A percentile compares a stretch with the other conserved stretches of the same genome.
phyloP scores from a whole-genome alignment of 2,113 vertebrate genomes.

The Cyprinodon brontotheroides region DNA sequence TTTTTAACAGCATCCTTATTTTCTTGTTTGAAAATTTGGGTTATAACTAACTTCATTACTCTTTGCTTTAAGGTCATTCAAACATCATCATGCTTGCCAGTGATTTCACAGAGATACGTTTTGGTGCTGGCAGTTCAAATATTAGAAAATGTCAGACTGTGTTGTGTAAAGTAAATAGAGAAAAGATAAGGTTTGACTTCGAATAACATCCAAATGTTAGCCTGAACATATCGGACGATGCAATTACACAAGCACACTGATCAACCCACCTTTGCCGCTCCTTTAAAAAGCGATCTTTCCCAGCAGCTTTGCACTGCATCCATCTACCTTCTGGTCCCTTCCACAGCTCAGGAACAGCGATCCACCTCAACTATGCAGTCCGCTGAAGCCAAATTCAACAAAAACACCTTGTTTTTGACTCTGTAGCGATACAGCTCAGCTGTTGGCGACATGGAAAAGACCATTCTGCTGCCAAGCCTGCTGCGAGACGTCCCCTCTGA shows the following conservation, averaged over 20 bases:
- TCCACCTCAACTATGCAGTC: constrained; percentile 70
- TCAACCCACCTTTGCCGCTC: constrained; percentile 15
- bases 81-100: not conserved
- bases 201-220: constrained; percentile 25
- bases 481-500: constrained; percentile 82
- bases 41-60: not conserved
- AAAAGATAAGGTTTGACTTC: constrained; percentile 69
- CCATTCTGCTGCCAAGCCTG: constrained; percentile 90
- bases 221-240: constrained; percentile 52
- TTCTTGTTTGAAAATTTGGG: not conserved
- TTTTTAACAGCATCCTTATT: too few relatives aligned
- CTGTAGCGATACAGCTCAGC: constrained; percentile 82
- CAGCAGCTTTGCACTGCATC: constrained; percentile 45
- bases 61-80: not conserved
- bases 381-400: constrained; percentile 40
- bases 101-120: constrained; percentile 27
- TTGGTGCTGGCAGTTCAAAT: constrained; percentile 7
- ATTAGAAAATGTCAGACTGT: constrained; percentile 8
- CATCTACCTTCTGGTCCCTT: constrained; percentile 27
- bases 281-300: constrained; percentile 58
- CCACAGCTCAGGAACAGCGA: constrained; percentile 35
- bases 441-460: constrained; percentile 87
- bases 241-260: constrained; percentile 38
- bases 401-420: constrained; percentile 64
- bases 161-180: constrained; percentile 71